phyloP scores from a whole-genome alignment of 2,888 invertebrate genomes.

The Nyleta sp. region DNA sequence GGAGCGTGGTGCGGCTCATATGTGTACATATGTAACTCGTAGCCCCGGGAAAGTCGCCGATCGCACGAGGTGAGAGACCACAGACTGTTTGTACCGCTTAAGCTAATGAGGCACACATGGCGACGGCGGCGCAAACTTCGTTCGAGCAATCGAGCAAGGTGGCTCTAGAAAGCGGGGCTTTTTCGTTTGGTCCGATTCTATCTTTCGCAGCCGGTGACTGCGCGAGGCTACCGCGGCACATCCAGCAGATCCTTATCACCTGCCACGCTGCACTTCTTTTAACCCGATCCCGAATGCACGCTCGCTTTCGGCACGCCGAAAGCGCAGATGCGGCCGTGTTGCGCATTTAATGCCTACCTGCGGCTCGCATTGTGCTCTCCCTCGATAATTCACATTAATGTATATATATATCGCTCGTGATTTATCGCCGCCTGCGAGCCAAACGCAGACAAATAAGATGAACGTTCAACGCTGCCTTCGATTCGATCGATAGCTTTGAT shows the following conservation, averaged over 20 bases:
- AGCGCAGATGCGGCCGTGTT: constrained; percentile 57
- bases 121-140: constrained; percentile 49
- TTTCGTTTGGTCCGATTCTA: constrained; percentile 64
- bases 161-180: constrained; percentile 53
- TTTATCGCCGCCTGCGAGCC: constrained; percentile 56
- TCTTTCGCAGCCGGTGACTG: constrained; percentile 65
- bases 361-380: constrained; percentile 49
- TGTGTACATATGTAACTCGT: constrained; percentile 29
- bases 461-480: constrained; percentile 36
- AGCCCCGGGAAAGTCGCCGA: constrained; percentile 30
- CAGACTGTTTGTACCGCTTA: constrained; percentile 79
- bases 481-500: constrained; percentile 53
- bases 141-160: constrained; percentile 60
- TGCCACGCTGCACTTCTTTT: constrained; percentile 58
- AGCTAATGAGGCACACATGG: constrained; percentile 81
- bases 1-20: constrained; percentile 5
- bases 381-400: constrained; percentile 60
- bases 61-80: constrained; percentile 52
- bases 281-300: constrained; percentile 53
- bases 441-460: constrained; percentile 50
- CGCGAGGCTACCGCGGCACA: constrained; percentile 44
- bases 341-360: constrained; percentile 66
- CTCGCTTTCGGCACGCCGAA: constrained; percentile 54
- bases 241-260: constrained; percentile 58
- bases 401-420: constrained; percentile 57